These are phyloP conservation scores for Origma solitaria DNA, from an alignment of 2,113 vertebrate genomes.

Conservation along the genomic window DNA sequence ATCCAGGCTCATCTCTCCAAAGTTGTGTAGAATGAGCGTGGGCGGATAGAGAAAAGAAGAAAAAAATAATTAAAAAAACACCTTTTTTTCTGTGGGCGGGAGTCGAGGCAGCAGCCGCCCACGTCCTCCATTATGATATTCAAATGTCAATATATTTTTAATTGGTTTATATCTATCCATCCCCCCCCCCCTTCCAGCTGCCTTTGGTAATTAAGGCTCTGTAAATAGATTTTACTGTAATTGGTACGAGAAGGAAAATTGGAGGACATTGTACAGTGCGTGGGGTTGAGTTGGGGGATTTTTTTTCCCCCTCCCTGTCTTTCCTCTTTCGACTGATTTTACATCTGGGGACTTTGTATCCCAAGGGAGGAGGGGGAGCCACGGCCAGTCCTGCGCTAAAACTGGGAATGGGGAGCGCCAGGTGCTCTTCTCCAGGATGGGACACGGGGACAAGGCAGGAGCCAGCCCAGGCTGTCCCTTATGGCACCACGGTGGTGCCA, in stretches of 20 bases:
- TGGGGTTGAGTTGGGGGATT: background rate
- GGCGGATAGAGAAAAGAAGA: slow-evolving; percentile 38
- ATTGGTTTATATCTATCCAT: slow-evolving; percentile 42
- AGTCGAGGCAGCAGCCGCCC: slow-evolving; percentile 59
- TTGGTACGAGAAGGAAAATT: slow-evolving; percentile 49
- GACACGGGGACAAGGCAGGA: rapidly evolving
- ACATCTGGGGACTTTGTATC: background rate
- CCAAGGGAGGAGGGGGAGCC: background rate
- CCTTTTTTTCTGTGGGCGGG: slow-evolving; percentile 9
- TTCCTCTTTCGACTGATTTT: slow-evolving; percentile 26
- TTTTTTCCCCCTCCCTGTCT: background rate
- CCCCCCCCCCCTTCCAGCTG: background rate
- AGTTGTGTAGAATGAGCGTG: slow-evolving; percentile 44
- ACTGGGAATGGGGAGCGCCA: background rate
- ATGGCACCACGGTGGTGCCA: rapidly evolving
- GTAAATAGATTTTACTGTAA: slow-evolving; percentile 69
- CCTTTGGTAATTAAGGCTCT: slow-evolving; percentile 58
- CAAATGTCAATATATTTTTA: slow-evolving; percentile 71
- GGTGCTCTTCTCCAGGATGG: background rate
- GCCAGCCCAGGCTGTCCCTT: background rate
- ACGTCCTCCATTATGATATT: slow-evolving; percentile 56
- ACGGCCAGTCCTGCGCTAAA: background rate
- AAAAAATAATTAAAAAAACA: background rate
- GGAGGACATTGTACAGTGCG: slow-evolving; percentile 39
- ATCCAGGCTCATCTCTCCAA: slow-evolving; percentile 12